Base-by-base conservation (phyloP, 2,888 invertebrate species). In the Homarus gammarus region DNA sequence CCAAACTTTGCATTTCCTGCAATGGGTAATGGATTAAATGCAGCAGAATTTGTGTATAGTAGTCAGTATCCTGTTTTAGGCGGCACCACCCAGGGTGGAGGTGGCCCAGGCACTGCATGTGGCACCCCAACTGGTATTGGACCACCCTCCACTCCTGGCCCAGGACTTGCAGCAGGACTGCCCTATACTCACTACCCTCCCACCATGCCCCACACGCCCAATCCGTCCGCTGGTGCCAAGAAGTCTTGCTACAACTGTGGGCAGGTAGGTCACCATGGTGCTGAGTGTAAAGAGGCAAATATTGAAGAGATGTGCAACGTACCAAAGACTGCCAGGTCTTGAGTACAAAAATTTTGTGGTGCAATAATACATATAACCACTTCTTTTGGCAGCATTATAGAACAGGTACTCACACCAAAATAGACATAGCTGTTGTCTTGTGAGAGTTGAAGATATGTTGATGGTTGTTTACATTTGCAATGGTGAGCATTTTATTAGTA, bases 221-320 rank as follows among this genome's bases (percentile, higher is more conserved):
- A 93, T 92, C 93, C 94, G 87, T 93, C 94, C 84, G 92, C 94
- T 2, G 93, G 94, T 61, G 93, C 93, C 86, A 93, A 94, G 75
- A 93, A 93, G 33, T 92, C 97, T 72, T 99, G 98, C 94, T 98
- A 97, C 95, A 99, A 98, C 94, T 99, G 99, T 94, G 98, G 98
- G 91, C 96, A 96, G 84, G 95, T 96, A 87, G 96, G 96, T 83
- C 98, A 99, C 94, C 95, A 95, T 82, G 98, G 98, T 38, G 95
- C 96, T 93, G 98, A 98, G 93, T 99, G 98, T 94, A 96, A 96
- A 93, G 97, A 97, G 94, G 96, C 96, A 92, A 97, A 97, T 87
- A 97, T 98, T 96, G 98, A 99, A 94, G 97, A 98, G 94, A 97
- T 98, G 94, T 97, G 97, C 81, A 94, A 92, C 93, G 83, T 81